A percentile compares a stretch with the other conserved stretches of the same genome.
These are phyloP conservation scores for Lethenteron camtschaticum DNA, from an alignment of 2,113 vertebrate genomes.

Conservation along the genomic window DNA sequence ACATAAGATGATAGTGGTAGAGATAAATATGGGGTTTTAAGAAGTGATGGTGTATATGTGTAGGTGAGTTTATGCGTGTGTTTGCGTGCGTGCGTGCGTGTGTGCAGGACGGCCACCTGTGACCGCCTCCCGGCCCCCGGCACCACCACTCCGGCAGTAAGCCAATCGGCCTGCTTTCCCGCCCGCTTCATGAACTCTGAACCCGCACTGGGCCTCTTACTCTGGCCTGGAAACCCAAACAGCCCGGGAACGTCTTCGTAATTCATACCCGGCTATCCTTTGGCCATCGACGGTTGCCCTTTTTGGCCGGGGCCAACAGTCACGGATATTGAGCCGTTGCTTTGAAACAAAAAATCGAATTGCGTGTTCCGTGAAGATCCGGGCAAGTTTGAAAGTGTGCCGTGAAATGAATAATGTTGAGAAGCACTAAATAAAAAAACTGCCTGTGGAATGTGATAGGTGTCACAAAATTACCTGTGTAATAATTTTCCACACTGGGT, in stretches of 20 bases:
- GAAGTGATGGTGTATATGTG: background rate
- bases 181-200: background rate
- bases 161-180: background rate
- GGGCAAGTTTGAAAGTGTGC: no score
- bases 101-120: conserved; percentile 3
- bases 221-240: background rate
- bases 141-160: conserved; percentile 1
- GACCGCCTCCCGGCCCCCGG: background rate
- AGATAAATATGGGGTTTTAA: no score
- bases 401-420: no score
- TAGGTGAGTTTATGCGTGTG: background rate
- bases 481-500: no score
- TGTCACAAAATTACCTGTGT: no score
- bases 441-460: no score
- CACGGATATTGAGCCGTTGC: background rate
- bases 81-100: background rate
- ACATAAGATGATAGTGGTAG: no score
- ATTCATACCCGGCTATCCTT: background rate
- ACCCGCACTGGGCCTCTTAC: background rate
- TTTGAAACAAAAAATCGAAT: background rate
- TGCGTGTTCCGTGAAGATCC: no score
- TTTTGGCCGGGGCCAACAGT: background rate
- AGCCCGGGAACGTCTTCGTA: background rate
- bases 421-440: no score
- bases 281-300: background rate